A percentile compares a stretch with the other conserved stretches of the same genome.
These are phyloP conservation scores for Diacarnus erythraeanus DNA, from an alignment of 37 sponge, comb jelly and placozoan genomes.

Conservation along the genomic window DNA sequence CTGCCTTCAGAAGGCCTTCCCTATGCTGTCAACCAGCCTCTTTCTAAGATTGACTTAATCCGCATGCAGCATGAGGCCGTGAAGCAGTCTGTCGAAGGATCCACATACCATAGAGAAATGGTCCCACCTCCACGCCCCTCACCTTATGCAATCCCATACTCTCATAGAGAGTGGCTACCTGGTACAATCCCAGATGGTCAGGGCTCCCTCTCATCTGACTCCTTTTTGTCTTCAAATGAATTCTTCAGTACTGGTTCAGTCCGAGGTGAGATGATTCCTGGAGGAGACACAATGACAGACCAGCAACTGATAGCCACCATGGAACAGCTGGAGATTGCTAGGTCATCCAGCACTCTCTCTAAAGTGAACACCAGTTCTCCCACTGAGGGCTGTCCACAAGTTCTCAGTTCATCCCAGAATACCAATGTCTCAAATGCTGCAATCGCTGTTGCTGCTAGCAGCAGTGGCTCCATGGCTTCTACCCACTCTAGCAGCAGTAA, in stretches of 20 bases:
- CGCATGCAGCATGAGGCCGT: constrained; percentile 3
- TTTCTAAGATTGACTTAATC: not conserved
- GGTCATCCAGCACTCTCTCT: not conserved
- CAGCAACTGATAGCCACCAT: not conserved
- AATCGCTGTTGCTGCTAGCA: too few species aligned
- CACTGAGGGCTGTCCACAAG: too few species aligned
- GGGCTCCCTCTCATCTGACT: too few species aligned
- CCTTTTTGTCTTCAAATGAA: not conserved
- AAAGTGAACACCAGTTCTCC: too few species aligned
- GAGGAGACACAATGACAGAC: not conserved
- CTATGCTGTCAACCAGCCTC: not conserved
- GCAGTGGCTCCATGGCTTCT: not conserved
- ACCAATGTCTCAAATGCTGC: too few species aligned
- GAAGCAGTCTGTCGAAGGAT: constrained; percentile 9
- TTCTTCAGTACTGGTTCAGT: not conserved
- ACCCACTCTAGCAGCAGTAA: not conserved
- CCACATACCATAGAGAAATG: not conserved
- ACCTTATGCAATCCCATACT: too few species aligned
- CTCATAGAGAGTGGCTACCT: not conserved
- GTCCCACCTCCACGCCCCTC: too few species aligned
- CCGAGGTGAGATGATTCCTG: not conserved
- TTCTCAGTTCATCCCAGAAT: too few species aligned
- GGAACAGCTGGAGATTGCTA: not conserved
- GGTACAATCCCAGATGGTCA: too few species aligned
- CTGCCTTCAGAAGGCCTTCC: not conserved